Evolutionary conservation across 2,113 vertebrate genomes (phyloP).

Genomic region (Chrysochloris asiatica): DNA sequence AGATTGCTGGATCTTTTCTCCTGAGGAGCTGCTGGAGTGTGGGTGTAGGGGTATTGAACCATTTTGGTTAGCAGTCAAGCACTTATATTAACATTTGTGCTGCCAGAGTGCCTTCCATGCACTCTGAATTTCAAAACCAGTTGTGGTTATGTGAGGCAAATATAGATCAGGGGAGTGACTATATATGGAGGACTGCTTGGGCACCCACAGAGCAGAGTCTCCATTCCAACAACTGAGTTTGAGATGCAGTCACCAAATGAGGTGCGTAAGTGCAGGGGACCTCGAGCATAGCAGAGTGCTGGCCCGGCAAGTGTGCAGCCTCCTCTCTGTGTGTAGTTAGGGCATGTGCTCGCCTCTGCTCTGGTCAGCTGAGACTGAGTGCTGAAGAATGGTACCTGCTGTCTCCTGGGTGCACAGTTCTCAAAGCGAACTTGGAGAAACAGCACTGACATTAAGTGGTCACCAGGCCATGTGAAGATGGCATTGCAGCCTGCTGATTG

Average conservation of each 20-base stretch:
- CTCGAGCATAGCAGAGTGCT: no score
- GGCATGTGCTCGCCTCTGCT: constrained; percentile 6
- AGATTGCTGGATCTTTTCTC: background rate
- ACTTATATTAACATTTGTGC: background rate
- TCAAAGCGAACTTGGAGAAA: background rate
- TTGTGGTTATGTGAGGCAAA: background rate
- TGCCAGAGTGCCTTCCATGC: background rate
- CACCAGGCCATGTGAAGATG: background rate
- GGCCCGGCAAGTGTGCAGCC: no score
- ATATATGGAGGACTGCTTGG: background rate
- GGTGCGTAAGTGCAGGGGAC: background rate
- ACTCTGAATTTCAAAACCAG: background rate
- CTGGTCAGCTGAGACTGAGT: constrained; percentile 29
- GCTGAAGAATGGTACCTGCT: constrained; percentile 36
- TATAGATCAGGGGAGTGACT: background rate
- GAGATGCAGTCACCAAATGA: background rate
- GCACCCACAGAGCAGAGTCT: background rate
- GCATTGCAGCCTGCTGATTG: background rate
- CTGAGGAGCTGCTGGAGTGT: background rate
- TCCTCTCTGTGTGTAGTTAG: constrained; percentile 55
- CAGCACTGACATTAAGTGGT: no score
- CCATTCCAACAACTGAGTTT: background rate
- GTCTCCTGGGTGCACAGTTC: background rate
- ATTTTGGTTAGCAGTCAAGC: background rate
- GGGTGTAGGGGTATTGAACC: background rate